Percentiles rank a stretch among this genome's conserved stretches.
phyloP scores from a whole-genome alignment of 2,797 vertebrate species.

The Urophycis tenuis region DNA sequence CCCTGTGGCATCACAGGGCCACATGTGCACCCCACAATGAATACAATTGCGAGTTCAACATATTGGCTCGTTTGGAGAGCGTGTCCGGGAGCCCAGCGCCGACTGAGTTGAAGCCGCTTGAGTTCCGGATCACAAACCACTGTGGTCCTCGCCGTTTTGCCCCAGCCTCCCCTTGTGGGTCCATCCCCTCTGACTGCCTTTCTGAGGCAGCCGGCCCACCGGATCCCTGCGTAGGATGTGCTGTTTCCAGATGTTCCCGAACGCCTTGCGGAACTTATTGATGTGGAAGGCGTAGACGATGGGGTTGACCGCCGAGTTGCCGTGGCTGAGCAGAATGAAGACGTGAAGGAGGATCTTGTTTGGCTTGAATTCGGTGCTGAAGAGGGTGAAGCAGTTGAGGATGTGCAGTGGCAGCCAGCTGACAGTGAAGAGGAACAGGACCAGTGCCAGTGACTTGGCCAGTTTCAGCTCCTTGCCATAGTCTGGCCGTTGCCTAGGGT shows the following conservation, averaged over 20 bases:
- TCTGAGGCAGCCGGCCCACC: conserved; percentile 51
- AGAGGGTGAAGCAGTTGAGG: conserved; percentile 91
- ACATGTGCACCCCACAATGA: neutral
- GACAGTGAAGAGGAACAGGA: conserved; percentile 88
- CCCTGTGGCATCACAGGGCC: neutral
- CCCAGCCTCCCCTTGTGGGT: conserved; percentile 50
- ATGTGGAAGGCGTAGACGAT: conserved; percentile 94
- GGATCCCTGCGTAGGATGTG: conserved; percentile 82
- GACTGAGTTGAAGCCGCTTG: neutral
- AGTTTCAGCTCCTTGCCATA: conserved; percentile 93
- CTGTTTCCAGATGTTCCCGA: conserved; percentile 89
- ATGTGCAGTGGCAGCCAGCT: conserved; percentile 95
- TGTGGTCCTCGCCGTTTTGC: conserved; percentile 53
- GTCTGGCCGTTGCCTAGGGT: conserved; percentile 79
- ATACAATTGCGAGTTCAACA: neutral
- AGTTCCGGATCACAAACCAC: conserved; percentile 56
- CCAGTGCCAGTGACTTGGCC: conserved; percentile 90
- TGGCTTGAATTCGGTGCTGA: conserved; percentile 74
- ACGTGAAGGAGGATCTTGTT: conserved; percentile 73
- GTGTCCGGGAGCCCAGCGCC: neutral
- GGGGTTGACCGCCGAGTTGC: conserved; percentile 96
- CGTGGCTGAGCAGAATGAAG: conserved; percentile 89
- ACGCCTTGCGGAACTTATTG: conserved; percentile 89
- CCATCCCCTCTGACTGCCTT: conserved; percentile 56
- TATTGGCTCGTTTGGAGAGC: neutral